Percentiles rank a stretch among this genome's conserved stretches.
Conservation (phyloP, 2,113 vertebrate genomes). For the Phrynosoma platyrhinos region DNA sequence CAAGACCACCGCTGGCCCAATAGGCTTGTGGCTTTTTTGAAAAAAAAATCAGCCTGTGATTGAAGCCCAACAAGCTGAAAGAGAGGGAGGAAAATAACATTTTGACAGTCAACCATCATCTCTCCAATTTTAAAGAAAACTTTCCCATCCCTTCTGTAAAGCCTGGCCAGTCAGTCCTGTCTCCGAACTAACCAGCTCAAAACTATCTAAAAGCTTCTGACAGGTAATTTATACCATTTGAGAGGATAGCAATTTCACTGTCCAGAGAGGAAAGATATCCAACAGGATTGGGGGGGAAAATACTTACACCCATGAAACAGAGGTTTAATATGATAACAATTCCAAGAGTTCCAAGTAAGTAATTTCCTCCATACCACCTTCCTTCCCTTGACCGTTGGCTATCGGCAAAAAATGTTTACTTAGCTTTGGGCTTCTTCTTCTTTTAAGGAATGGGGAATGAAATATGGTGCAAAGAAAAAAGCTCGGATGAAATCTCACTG, state of each 20-base stretch:
- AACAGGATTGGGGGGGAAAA: slow-evolving; percentile 49
- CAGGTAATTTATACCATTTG: slow-evolving; percentile 66
- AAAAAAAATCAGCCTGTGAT: slow-evolving; percentile 26
- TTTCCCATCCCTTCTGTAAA: not conserved
- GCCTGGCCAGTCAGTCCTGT: slow-evolving; percentile 23
- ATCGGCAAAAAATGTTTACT: slow-evolving; percentile 17
- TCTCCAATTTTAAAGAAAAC: slow-evolving; percentile 20
- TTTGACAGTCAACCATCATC: slow-evolving; percentile 22
- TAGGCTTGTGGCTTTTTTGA: not conserved
- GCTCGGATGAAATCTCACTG: slow-evolving; percentile 13
- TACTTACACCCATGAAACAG: slow-evolving; percentile 40
- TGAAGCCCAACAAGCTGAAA: slow-evolving; percentile 26
- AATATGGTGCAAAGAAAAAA: not conserved
- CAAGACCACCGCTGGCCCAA: not conserved
- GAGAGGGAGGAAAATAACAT: slow-evolving; percentile 35
- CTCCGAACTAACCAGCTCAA: slow-evolving; percentile 63
- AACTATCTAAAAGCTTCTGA: slow-evolving; percentile 66
- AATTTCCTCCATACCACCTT: slow-evolving; percentile 50
- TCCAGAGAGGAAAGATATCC: slow-evolving; percentile 62
- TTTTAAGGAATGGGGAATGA: not conserved
- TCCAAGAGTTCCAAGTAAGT: slow-evolving; percentile 36
- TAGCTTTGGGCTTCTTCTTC: not conserved
- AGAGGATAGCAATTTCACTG: slow-evolving; percentile 65
- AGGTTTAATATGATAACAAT: slow-evolving; percentile 64
- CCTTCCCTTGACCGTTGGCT: slow-evolving; percentile 6